These are phyloP conservation scores for Hypomecis atomaria DNA, from an alignment of 2,888 invertebrate species.

Conservation along the genomic window DNA sequence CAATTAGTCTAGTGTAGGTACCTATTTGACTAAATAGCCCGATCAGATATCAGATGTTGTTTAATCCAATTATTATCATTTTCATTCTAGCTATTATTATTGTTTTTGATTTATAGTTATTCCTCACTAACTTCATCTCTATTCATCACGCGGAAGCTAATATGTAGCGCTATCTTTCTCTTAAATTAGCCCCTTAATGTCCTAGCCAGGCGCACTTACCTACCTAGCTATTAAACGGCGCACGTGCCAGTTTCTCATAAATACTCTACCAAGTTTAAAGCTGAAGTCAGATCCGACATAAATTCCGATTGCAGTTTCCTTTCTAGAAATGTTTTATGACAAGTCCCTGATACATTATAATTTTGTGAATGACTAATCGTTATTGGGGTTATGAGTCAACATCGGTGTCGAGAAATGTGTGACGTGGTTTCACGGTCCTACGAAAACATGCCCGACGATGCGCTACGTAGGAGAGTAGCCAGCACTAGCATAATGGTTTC, in stretches of 20 bases:
- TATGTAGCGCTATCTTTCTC: too few relatives aligned
- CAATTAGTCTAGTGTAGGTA: too few relatives aligned
- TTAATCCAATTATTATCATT: too few relatives aligned
- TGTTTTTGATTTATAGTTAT: too few relatives aligned
- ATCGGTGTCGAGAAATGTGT: slow-evolving; percentile 59
- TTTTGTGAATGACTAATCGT: slow-evolving; percentile 74
- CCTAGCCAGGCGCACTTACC: too few relatives aligned
- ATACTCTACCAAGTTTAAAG: not conserved
- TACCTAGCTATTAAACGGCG: slow-evolving; percentile 33
- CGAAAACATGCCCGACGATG: slow-evolving; percentile 42
- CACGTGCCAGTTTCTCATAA: slow-evolving; percentile 27
- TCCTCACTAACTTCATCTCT: too few relatives aligned
- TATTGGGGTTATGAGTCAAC: slow-evolving; percentile 70
- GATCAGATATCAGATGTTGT: too few relatives aligned
- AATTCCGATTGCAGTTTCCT: slow-evolving; percentile 28
- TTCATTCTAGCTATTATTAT: too few relatives aligned
- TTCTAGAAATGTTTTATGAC: slow-evolving; percentile 41
- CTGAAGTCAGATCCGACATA: slow-evolving; percentile 24
- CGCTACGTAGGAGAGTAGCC: slow-evolving; percentile 30
- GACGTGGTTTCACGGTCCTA: slow-evolving; percentile 60
- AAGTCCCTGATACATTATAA: slow-evolving; percentile 57
- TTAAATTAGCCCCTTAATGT: too few relatives aligned
- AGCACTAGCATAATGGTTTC: slow-evolving; percentile 52
- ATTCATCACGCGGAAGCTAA: too few relatives aligned
- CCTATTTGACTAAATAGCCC: too few relatives aligned